These are phyloP conservation scores for Ostrea denselamellosa DNA, from an alignment of 1,140 invertebrate species.

Conservation along the genomic window DNA sequence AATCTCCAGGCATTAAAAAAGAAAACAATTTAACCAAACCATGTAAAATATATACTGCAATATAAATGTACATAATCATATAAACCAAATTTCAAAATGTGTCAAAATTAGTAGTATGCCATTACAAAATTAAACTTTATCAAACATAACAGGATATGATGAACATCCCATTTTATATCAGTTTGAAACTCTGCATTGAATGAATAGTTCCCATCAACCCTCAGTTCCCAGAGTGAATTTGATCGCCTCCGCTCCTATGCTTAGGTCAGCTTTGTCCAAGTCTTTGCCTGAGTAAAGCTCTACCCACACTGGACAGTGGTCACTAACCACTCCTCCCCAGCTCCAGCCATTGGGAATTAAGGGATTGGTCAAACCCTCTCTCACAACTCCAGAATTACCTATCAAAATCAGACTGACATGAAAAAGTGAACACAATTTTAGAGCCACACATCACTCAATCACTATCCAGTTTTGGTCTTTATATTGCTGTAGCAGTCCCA, in stretches of 20 bases:
- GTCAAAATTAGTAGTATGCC: too few species aligned
- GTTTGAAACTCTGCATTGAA: background rate
- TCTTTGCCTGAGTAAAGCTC: constrained; percentile 77
- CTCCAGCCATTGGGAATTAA: constrained; percentile 89
- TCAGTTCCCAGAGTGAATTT: constrained; percentile 56
- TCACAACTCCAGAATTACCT: constrained; percentile 84
- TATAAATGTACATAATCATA: too few species aligned
- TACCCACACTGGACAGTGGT: constrained; percentile 86
- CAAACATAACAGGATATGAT: background rate
- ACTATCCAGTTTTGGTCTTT: too few species aligned
- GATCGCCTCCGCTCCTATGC: constrained; percentile 57
- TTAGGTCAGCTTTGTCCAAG: constrained; percentile 65
- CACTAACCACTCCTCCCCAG: constrained; percentile 87
- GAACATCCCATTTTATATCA: background rate
- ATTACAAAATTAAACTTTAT: background rate
- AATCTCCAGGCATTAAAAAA: too few species aligned
- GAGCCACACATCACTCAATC: too few species aligned
- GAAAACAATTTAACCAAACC: too few species aligned
- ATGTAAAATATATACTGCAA: too few species aligned
- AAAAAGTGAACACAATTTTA: too few species aligned
- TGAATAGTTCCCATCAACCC: background rate
- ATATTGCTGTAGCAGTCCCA: too few species aligned
- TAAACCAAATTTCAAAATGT: too few species aligned
- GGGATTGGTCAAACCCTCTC: constrained; percentile 86
- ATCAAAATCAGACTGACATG: constrained; percentile 37